Conservation (phyloP, 92 coral and sea anemone species). For the Blastomussa wellsi region DNA sequence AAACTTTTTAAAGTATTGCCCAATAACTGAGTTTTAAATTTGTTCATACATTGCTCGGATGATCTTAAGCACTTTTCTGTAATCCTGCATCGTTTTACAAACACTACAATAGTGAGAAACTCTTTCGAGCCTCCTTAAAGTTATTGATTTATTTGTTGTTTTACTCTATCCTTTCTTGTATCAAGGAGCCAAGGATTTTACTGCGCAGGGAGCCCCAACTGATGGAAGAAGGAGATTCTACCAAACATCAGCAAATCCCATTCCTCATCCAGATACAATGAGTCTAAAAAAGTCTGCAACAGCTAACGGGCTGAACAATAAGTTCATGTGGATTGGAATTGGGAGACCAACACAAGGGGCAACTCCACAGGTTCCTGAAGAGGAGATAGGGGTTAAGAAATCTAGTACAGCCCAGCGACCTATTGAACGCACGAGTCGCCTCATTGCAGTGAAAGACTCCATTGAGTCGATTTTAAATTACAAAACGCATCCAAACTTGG, state of each 20-base stretch:
- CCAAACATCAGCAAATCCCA: constrained; percentile 48
- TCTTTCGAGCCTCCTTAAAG: not conserved
- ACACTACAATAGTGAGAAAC: not conserved
- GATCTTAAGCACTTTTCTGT: no score
- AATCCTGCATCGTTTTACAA: no score
- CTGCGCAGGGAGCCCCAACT: constrained; percentile 22
- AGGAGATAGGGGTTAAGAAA: constrained; percentile 46
- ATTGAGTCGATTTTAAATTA: constrained; percentile 23
- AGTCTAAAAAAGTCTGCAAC: constrained; percentile 34
- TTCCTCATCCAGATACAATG: constrained; percentile 32
- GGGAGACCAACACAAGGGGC: not conserved
- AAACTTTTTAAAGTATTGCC: no score
- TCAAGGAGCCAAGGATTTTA: constrained; percentile 14
- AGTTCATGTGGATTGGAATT: not conserved
- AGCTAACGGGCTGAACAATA: not conserved
- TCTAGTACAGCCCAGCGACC: constrained; percentile 41
- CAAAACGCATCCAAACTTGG: constrained; percentile 21
- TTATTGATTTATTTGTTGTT: not conserved
- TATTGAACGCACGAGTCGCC: not conserved
- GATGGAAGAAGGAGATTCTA: constrained; percentile 23
- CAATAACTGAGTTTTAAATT: no score
- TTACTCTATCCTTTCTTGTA: not conserved
- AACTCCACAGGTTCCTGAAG: constrained; percentile 34
- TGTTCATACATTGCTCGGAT: no score
- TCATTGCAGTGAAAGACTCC: not conserved